Conservation (phyloP, 1,140 invertebrate genomes). For the Drosophila tropicalis region DNA sequence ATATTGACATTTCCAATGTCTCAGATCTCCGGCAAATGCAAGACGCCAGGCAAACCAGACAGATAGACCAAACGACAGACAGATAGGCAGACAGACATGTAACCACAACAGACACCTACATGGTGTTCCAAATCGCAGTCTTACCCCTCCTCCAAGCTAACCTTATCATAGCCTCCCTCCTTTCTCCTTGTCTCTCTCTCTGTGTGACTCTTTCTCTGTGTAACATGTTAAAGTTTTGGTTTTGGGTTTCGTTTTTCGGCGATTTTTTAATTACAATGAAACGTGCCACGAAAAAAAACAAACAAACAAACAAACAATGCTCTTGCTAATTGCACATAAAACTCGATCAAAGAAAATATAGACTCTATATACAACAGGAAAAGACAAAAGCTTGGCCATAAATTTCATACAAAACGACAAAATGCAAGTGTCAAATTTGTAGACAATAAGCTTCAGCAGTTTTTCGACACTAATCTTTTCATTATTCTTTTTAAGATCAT, state of each 20-base stretch:
- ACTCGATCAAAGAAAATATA: slow-evolving; percentile 30
- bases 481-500: slow-evolving; percentile 9
- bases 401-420: slow-evolving; percentile 35
- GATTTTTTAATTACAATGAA: slow-evolving; percentile 59
- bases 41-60: slow-evolving; percentile 6
- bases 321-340: slow-evolving; percentile 55
- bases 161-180: not conserved
- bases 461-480: slow-evolving; percentile 20
- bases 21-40: not conserved
- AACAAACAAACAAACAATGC: slow-evolving; percentile 40
- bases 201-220: slow-evolving; percentile 13
- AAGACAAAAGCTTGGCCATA: slow-evolving; percentile 32
- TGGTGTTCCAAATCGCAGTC: slow-evolving; percentile 15
- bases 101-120: slow-evolving; percentile 29
- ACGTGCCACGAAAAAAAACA: slow-evolving; percentile 44
- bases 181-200: not conserved
- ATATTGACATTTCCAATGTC: slow-evolving; percentile 40
- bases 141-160: not conserved
- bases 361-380: slow-evolving; percentile 25
- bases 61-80: not conserved
- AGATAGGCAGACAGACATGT: not conserved
- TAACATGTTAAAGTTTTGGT: slow-evolving; percentile 10
- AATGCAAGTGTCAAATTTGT: slow-evolving; percentile 53
- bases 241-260: slow-evolving; percentile 2
- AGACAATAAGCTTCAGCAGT: slow-evolving; percentile 30